These are phyloP conservation scores for Lasiurus borealis DNA, from an alignment of 2,113 vertebrate genomes.

Conservation along the genomic window DNA sequence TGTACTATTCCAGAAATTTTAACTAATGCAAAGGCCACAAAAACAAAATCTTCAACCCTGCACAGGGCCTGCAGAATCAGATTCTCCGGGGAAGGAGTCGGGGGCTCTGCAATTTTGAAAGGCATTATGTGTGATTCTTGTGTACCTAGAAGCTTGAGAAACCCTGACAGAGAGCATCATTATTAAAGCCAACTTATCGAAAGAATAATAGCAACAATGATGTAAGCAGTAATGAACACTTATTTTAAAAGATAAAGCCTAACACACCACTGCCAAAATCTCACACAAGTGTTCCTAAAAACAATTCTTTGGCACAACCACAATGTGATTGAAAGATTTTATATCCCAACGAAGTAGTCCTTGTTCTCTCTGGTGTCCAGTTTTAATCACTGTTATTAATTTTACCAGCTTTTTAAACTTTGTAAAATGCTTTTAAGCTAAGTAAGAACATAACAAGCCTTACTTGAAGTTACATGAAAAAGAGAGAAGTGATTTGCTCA, in stretches of 20 bases:
- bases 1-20: background rate
- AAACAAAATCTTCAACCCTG: background rate
- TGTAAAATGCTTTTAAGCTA: background rate
- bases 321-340: background rate
- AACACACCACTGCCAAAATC: slow-evolving; percentile 45
- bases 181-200: slow-evolving; percentile 12
- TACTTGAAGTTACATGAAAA: background rate
- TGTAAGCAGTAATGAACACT: slow-evolving; percentile 37
- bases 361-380: background rate
- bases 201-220: slow-evolving; percentile 59
- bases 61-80: background rate
- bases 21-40: background rate
- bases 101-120: background rate
- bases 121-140: background rate
- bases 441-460: background rate
- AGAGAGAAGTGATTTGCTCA: background rate
- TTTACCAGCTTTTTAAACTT: background rate
- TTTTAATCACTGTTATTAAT: slow-evolving; percentile 14
- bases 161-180: background rate
- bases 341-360: background rate
- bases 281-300: slow-evolving; percentile 50
- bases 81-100: background rate
- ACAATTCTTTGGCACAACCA: slow-evolving; percentile 46
- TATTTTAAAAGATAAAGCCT: slow-evolving; percentile 61
- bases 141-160: background rate